Base-by-base conservation (phyloP, 1,140 invertebrate genomes). In the Trachelipus rathkii region DNA sequence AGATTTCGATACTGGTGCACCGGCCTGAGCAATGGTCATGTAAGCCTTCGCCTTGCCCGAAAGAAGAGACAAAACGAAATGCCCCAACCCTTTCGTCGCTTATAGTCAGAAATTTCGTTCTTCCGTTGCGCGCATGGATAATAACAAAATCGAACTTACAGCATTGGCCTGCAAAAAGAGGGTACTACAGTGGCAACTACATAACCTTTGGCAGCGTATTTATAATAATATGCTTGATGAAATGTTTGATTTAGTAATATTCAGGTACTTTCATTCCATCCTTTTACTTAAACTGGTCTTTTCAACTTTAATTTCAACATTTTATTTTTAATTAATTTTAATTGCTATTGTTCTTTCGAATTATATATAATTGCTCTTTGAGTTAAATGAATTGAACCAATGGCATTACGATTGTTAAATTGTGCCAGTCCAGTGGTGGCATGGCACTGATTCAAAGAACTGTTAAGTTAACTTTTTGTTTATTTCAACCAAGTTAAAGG, bases 171-270 rank as follows among this genome's bases (percentile, higher is more conserved):
- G 71, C 11, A 82, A 82, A 74, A 83, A 83, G 77, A 81, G 78
- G 46, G 75, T 50, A 83, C 81, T 46, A n/a, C n/a, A 81, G 82
- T 19, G 79, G 80, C 43, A n/a, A 78, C 82, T n/a, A 72, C 82
- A 83, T 72, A 78, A 83, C 71, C 74, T 13, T 60, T 83, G 23
- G 77, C 76, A 67, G 72, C 81, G 2, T 83, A 82, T 74, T 69
- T 83, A 15, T n/a, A 77, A 80, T 33, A 81, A 75, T 46, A 82
- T 82, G 80, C 82, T 82, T n/a, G 80, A 81, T 76, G 80, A 78
- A 79, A 45, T 73, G 80, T 74, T 6, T 3, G 19, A n/a, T 44
- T 72, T n/a, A 6, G 33, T n/a, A 44, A 72, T 72, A n/a, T 45
- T 72, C 4, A 8, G 50, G 50, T 4, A 2, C 11, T 60, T 60